A percentile compares a stretch with the other conserved stretches of the same genome.
phyloP scores from a whole-genome alignment of 2,888 invertebrate genomes.

The Megaustenia siamemsis region DNA sequence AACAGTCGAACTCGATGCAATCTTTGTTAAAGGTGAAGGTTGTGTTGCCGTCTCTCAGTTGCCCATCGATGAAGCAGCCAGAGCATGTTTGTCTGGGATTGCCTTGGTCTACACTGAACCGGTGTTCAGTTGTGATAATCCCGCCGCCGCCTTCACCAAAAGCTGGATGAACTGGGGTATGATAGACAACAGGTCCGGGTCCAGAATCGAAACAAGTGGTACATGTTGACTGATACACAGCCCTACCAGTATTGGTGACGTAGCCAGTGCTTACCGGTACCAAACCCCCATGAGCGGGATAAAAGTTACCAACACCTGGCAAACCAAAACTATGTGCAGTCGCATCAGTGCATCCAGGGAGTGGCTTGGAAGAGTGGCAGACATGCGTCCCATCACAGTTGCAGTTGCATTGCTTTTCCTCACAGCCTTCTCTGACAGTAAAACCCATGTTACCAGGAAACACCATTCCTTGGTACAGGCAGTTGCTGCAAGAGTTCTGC shows the following conservation, averaged over 20 bases:
- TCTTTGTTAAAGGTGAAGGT: slow-evolving; percentile 62
- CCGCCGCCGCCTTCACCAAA: slow-evolving; percentile 9
- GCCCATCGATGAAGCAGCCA: slow-evolving; percentile 60
- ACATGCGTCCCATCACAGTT: slow-evolving; percentile 65
- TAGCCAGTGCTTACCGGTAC: slow-evolving; percentile 34
- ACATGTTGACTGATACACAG: slow-evolving; percentile 34
- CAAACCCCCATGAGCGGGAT: slow-evolving; percentile 9
- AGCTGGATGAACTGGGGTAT: slow-evolving; percentile 22
- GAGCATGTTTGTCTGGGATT: slow-evolving; percentile 36
- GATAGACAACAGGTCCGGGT: neutral
- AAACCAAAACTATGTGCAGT: neutral
- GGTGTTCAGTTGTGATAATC: neutral
- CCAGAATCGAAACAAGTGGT: slow-evolving; percentile 4
- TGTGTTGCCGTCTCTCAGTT: slow-evolving; percentile 56
- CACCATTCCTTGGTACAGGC: slow-evolving; percentile 61
- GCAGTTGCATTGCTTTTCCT: slow-evolving; percentile 66
- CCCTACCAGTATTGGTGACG: slow-evolving; percentile 22
- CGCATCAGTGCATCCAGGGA: slow-evolving; percentile 46
- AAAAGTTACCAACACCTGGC: slow-evolving; percentile 31
- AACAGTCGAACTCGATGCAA: slow-evolving; percentile 66
- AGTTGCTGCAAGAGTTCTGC: slow-evolving; percentile 58
- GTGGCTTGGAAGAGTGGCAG: slow-evolving; percentile 59
- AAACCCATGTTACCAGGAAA: slow-evolving; percentile 63
- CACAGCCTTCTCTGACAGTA: slow-evolving; percentile 65
- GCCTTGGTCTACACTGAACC: slow-evolving; percentile 1